Evolutionary conservation across 64 coral and sea anemone species (phyloP), one percentile per base, ranked within the genome.

Genomic region (Actinia equina): DNA sequence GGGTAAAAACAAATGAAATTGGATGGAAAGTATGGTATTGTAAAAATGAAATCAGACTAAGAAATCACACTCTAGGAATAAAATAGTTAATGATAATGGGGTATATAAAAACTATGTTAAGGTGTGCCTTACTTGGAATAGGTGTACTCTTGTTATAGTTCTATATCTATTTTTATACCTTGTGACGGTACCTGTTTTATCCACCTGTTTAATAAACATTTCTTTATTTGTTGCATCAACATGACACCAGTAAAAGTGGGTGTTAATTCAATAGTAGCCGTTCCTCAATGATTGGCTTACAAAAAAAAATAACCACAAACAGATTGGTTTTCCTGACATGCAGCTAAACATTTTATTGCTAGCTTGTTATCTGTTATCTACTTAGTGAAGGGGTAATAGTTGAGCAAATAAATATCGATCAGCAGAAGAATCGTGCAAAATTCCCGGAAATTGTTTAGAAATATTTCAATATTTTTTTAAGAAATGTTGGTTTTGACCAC

Each of bases 141-240:
- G 9, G 19, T n/a, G 18, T 20, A 67, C 6, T 69, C 63, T 8
- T 23, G 23, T 74, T 74, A 14, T 30, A 41, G 13, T 10, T 13
- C 52, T 77, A 53, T 77, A 74, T 77, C 4, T 78, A 55, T 77
- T 86, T 78, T 85, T 19, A 61, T 26, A 69, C 63, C 52, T 83
- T 56, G 53, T 71, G 26, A 80, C 17, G 44, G 42, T 86, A 86
- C 55, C 69, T 59, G 55, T 91, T 59, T 44, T n/a, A 15, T 77
- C 22, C 8, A 59, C 67, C 22, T 15, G 26, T 59, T 83, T 69
- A 41, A 7, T 74, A 27, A 12, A 19, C 17, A 67, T 87, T 80
- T 71, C n/a, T 74, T 74, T 71, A 22, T 71, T 7, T 30, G 55
- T 74, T 30, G 69, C 22, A 74, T 74, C n/a, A 42, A 74, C n/a